These are phyloP conservation scores for Girardinichthys multiradiatus DNA, from an alignment of 2,113 vertebrate genomes.

Conservation along the genomic window DNA sequence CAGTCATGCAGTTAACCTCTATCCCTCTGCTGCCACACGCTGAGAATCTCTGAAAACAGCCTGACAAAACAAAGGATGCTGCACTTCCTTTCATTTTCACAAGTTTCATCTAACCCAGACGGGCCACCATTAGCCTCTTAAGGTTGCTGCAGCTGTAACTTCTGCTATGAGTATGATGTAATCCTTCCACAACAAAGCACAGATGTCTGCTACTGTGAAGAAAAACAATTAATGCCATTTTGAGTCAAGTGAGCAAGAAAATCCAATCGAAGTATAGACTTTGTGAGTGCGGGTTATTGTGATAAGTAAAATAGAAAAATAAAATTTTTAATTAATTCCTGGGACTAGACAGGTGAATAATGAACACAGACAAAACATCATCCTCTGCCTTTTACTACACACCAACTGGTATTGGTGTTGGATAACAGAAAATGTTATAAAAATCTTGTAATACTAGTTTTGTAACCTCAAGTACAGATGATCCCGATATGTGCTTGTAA, in stretches of 20 bases:
- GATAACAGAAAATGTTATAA: background rate
- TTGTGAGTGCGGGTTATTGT: background rate
- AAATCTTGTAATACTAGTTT: background rate
- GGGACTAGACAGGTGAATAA: background rate
- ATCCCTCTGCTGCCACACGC: conserved; percentile 30
- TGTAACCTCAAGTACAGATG: too few species aligned
- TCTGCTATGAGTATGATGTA: background rate
- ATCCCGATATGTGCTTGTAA: too few species aligned
- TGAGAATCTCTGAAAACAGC: conserved; percentile 37
- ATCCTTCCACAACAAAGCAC: background rate
- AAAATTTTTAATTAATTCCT: background rate
- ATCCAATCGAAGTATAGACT: background rate
- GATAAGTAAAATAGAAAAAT: background rate
- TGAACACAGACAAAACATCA: background rate
- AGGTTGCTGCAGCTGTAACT: background rate
- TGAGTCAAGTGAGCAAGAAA: background rate
- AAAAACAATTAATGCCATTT: background rate
- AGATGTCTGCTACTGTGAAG: background rate
- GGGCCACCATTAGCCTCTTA: conserved; percentile 2
- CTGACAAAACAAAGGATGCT: conserved; percentile 25
- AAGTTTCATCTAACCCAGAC: conserved; percentile 3
- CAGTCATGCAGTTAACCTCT: conserved; percentile 65
- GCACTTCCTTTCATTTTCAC: conserved; percentile 26
- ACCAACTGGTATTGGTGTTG: background rate
- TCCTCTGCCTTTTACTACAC: background rate